Evolutionary conservation across 2,113 vertebrate genomes (phyloP).

Genomic region (Anarrhichthys ocellatus): DNA sequence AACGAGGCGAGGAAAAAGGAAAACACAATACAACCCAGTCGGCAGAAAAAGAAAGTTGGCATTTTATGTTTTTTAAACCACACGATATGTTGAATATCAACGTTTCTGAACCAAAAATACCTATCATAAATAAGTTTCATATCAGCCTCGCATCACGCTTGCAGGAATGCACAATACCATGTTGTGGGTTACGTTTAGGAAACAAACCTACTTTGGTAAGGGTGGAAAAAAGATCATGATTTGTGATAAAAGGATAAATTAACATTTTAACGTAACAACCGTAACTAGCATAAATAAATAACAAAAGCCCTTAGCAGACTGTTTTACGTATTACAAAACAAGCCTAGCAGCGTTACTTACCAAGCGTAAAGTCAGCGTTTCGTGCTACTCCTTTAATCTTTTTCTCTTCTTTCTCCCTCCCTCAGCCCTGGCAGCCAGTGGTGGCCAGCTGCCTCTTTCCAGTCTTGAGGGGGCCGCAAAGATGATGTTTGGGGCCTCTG

Average conservation of each 20-base stretch:
- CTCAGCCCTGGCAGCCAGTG: slow-evolving; percentile 94
- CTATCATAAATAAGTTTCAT: no score
- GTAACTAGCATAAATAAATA: neutral
- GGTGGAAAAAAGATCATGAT: neutral
- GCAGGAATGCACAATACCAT: neutral
- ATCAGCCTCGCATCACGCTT: no score
- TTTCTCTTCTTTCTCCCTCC: slow-evolving; percentile 1
- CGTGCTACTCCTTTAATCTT: neutral
- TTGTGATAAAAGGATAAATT: neutral
- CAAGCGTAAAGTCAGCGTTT: neutral
- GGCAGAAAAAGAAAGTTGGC: neutral
- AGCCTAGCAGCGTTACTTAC: no score
- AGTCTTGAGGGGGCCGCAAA: slow-evolving; percentile 92
- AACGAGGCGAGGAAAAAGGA: slow-evolving; percentile 64
- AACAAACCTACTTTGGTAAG: neutral
- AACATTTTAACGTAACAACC: neutral
- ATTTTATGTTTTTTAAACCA: no score
- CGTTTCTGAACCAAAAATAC: neutral
- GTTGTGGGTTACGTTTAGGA: neutral
- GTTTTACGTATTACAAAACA: neutral
- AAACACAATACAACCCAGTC: slow-evolving; percentile 65
- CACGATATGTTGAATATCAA: no score
- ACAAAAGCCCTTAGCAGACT: neutral
- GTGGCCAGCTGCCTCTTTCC: slow-evolving; percentile 94
- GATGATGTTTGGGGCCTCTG: slow-evolving; percentile 87